Evolutionary conservation across 1,140 invertebrate genomes (phyloP).

Genomic region (Lasioglossum baleicum): DNA sequence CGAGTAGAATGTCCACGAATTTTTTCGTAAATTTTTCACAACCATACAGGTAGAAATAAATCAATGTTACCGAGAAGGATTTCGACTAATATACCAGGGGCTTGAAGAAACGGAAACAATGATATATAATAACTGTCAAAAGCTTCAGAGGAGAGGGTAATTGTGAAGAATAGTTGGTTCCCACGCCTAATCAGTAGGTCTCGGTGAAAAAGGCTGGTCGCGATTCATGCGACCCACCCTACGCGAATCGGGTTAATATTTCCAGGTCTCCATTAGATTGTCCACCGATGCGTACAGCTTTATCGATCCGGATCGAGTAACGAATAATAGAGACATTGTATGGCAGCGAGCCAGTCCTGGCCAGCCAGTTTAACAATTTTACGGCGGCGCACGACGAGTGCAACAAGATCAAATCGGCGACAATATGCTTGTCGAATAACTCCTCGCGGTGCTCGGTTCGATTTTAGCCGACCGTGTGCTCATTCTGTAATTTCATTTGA

Average conservation of each 20-base stretch:
- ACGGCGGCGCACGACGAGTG: not conserved
- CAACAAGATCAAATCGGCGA: not conserved
- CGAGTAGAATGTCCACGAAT: too few relatives aligned
- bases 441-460: not conserved
- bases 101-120: too few relatives aligned
- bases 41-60: too few relatives aligned
- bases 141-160: too few relatives aligned
- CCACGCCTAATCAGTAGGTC: not conserved
- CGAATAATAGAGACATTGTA: slow-evolving; percentile 37
- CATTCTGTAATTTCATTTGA: slow-evolving; percentile 6
- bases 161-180: too few relatives aligned
- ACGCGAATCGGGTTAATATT: not conserved
- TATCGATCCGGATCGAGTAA: slow-evolving; percentile 19
- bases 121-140: too few relatives aligned
- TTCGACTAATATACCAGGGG: too few relatives aligned
- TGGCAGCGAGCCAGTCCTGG: not conserved
- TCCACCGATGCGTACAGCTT: slow-evolving; percentile 8
- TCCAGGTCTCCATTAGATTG: slow-evolving; percentile 6
- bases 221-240: not conserved
- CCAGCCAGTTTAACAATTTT: slow-evolving; percentile 4
- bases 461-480: not conserved
- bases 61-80: too few relatives aligned
- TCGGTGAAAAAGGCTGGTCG: not conserved
- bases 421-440: not conserved
- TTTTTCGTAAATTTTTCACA: too few relatives aligned